phyloP scores from a whole-genome alignment of 2,113 vertebrate genomes.

The Hippopotamus amphibius region DNA sequence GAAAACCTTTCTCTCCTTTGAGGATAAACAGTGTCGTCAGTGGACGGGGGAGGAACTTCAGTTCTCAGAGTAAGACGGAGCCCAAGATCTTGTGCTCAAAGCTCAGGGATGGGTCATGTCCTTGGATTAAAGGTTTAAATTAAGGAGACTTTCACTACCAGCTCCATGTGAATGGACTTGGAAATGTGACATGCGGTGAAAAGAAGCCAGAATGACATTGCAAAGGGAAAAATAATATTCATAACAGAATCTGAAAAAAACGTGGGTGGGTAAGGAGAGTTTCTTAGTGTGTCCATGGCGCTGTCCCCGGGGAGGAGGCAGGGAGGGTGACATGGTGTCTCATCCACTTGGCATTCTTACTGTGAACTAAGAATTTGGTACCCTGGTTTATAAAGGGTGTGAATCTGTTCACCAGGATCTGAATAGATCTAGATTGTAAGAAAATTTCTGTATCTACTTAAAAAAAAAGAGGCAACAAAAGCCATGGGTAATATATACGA shows the following conservation, averaged over 20 bases:
- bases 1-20: constrained; percentile 54
- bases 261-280: neutral
- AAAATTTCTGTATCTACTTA: neutral
- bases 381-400: neutral
- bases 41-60: no score
- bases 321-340: neutral
- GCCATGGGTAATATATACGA: neutral
- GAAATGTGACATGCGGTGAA: neutral
- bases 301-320: neutral
- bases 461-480: neutral
- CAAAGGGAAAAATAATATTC: neutral
- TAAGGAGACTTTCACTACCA: neutral
- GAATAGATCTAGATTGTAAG: neutral
- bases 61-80: neutral
- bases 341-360: neutral
- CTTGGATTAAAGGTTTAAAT: neutral
- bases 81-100: neutral
- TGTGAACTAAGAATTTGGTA: neutral
- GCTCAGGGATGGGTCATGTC: neutral
- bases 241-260: neutral
- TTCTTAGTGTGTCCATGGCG: neutral
- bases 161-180: constrained; percentile 7
- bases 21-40: neutral
- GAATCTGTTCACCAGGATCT: neutral
- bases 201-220: neutral